Evolutionary conservation across 2,113 vertebrate genomes (phyloP), one percentile per base, ranked within the genome.

Genomic region (Grammomys surdaster): DNA sequence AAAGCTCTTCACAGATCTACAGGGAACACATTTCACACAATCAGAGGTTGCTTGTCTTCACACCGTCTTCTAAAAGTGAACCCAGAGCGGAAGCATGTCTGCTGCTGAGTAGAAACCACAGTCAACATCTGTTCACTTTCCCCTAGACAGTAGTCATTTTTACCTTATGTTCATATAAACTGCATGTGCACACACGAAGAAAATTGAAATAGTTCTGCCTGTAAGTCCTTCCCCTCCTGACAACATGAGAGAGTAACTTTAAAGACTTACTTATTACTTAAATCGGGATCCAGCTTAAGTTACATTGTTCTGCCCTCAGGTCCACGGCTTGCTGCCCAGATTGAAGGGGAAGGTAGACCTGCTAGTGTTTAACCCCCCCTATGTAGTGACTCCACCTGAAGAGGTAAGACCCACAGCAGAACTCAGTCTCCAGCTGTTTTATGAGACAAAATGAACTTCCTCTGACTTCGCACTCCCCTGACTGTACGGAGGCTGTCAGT

Each of bases 281-380:
- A 88, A 69, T 93, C 69, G 87, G 56, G 85, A 1, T 96, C 28
- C 40, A 56, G 13, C 26, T 76, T 95, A 92, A 96, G 77, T 90
- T 90, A 36, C 93, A 56, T 40, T 97, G 1, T 84, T 93, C 96
- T 88, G 33, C 93, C 76, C 96, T 13, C 82, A 99, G 99, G 99
- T 98, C 73, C 97, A 98, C 93, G 97, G 98, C 96, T 97, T 99
- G 51, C 97, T 99, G 93, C 99, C 99, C 28, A 98, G 99, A 92
- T 89, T 99, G 89, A 97, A 98, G 87, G 99, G 98, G n/a, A 98
- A 99, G 76, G 99, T 99, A 95, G 99, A 99, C 67, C 98, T 99
- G 20, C 98, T 99, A 80, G 96, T 99, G 11, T 99, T 99, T 97
- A 99, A 99, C 95, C 99, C 99, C 24, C 99, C 99, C 0, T 99